Percentiles rank a stretch among this genome's conserved stretches.
Conservation (phyloP, 2,113 vertebrate genomes). For the Hydrochoerus hydrochaeris region DNA sequence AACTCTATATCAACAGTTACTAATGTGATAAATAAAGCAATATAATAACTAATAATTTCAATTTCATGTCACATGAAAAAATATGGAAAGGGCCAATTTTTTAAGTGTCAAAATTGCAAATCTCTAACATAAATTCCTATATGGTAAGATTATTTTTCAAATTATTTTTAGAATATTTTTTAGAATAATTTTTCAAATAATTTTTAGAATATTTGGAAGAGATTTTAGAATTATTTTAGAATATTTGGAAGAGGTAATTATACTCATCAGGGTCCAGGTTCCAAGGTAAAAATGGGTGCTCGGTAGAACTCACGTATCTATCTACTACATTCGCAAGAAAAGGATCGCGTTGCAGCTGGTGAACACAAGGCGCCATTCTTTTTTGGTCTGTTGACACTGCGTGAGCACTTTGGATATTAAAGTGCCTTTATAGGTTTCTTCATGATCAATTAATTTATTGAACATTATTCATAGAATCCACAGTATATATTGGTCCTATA, state of each 20-base stretch:
- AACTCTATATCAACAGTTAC: background rate
- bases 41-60: background rate
- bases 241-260: background rate
- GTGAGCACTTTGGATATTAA: background rate
- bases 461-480: background rate
- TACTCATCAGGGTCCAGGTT: background rate
- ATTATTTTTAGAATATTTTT: slow-evolving; percentile 20
- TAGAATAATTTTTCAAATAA: no score
- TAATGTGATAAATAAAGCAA: background rate
- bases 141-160: background rate
- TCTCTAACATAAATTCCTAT: background rate
- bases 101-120: background rate
- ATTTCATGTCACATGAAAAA: background rate
- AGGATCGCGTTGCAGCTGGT: background rate
- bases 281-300: background rate
- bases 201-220: background rate
- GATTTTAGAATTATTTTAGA: no score
- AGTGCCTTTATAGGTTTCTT: background rate
- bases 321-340: background rate
- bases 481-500: background rate
- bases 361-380: background rate
- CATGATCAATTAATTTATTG: background rate
- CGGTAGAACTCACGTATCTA: background rate
- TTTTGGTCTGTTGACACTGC: background rate
- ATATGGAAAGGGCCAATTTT: background rate